Evolutionary conservation across 2,797 vertebrate genomes (phyloP).

Genomic region (Siniperca scherzeri): DNA sequence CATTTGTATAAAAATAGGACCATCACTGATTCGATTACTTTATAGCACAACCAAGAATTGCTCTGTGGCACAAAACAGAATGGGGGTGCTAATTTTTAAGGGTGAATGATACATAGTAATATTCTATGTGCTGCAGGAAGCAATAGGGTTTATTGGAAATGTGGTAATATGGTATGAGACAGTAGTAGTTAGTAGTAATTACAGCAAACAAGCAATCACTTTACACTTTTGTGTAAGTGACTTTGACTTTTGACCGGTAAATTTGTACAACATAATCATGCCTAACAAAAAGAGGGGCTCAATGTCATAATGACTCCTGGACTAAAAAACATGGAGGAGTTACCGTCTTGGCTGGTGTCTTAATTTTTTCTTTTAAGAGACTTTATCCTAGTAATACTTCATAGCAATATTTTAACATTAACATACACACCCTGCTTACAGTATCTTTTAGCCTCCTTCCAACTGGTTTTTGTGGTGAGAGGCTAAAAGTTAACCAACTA

Average conservation of each 20-base stretch:
- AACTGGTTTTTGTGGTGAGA: background rate
- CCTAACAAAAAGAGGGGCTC: background rate
- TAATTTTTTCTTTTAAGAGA: background rate
- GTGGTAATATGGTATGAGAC: background rate
- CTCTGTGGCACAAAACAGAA: no score
- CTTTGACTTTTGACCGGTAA: background rate
- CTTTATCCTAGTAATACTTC: no score
- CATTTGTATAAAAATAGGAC: no score
- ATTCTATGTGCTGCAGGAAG: background rate
- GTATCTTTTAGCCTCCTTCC: background rate
- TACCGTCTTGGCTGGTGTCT: background rate
- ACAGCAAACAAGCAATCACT: background rate
- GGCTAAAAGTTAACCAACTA: background rate
- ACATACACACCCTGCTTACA: background rate
- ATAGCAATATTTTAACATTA: background rate
- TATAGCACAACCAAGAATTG: no score
- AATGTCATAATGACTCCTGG: background rate
- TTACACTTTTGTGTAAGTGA: background rate
- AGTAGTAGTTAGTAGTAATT: background rate
- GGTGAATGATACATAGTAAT: background rate
- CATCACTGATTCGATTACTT: no score
- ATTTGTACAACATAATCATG: background rate
- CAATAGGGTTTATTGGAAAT: background rate
- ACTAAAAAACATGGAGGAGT: background rate
- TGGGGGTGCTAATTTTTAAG: background rate